Conservation (phyloP, 2,888 invertebrate genomes). For the Melipona beecheii region DNA sequence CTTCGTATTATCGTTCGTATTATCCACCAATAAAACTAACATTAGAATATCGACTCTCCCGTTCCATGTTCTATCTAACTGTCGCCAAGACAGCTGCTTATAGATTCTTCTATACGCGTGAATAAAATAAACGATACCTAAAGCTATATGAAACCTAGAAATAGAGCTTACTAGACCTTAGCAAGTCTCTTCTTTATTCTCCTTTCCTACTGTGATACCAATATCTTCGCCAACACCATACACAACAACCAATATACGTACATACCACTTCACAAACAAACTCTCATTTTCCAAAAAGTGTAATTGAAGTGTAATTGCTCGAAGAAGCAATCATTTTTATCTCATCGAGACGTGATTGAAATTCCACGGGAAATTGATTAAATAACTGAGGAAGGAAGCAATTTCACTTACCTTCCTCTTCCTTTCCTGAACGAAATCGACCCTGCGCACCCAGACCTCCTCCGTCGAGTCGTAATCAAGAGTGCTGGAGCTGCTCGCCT, state of each 20-base stretch:
- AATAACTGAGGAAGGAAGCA: neutral
- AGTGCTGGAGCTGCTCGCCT: slow-evolving; percentile 87
- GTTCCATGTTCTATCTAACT: neutral
- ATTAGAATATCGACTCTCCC: neutral
- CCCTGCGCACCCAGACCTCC: slow-evolving; percentile 90
- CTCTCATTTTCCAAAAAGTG: neutral
- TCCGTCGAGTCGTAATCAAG: slow-evolving; percentile 87
- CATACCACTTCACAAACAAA: neutral
- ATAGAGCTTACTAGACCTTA: neutral
- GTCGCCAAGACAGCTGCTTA: neutral
- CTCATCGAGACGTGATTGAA: neutral
- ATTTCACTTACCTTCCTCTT: slow-evolving; percentile 85
- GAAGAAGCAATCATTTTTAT: too few species aligned
- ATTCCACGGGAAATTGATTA: neutral
- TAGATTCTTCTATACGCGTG: neutral
- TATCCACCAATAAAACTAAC: neutral
- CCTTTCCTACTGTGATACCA: neutral
- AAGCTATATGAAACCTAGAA: neutral
- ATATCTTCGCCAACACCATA: neutral
- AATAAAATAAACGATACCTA: neutral
- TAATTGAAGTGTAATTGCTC: too few species aligned
- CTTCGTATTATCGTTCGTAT: neutral
- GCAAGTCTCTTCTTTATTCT: neutral
- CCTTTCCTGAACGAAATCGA: slow-evolving; percentile 84
- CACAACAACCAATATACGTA: neutral